phyloP scores from a whole-genome alignment of 2,888 invertebrate genomes.

The Oxycera nigricornis region DNA sequence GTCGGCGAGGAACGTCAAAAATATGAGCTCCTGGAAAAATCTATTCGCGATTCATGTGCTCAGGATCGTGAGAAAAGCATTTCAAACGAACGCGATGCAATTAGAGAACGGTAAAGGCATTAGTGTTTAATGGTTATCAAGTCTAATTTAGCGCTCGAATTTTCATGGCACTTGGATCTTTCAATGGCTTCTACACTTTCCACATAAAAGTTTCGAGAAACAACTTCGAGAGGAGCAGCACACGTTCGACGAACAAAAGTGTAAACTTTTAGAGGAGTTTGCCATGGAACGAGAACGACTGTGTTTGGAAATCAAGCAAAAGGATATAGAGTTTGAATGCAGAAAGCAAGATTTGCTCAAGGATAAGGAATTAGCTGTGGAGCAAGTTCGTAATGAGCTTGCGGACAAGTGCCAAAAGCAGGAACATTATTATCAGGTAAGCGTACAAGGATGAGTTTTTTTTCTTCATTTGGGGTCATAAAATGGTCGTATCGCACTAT shows the following conservation, averaged over 20 bases:
- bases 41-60: conserved; percentile 67
- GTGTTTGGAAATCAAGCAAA: conserved; percentile 61
- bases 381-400: conserved; percentile 63
- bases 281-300: conserved; percentile 62
- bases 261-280: conserved; percentile 63
- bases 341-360: conserved; percentile 60
- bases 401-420: conserved; percentile 64
- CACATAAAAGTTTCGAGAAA: conserved; percentile 62
- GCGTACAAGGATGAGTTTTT: not conserved
- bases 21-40: conserved; percentile 68
- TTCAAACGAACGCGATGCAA: conserved; percentile 68
- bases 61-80: conserved; percentile 70
- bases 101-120: conserved; percentile 68
- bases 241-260: conserved; percentile 65
- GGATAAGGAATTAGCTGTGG: conserved; percentile 63
- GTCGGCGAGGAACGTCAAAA: conserved; percentile 71
- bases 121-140: too few species aligned
- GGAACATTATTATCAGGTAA: conserved; percentile 60
- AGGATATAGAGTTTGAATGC: conserved; percentile 59
- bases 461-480: not conserved
- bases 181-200: not conserved
- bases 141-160: too few species aligned
- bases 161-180: not conserved
- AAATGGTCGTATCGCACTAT: not conserved
- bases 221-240: conserved; percentile 66